Percentiles rank a stretch among this genome's conserved stretches.
These are phyloP conservation scores for Albula glossodonta DNA, from an alignment of 2,113 vertebrate species.

Conservation along the genomic window DNA sequence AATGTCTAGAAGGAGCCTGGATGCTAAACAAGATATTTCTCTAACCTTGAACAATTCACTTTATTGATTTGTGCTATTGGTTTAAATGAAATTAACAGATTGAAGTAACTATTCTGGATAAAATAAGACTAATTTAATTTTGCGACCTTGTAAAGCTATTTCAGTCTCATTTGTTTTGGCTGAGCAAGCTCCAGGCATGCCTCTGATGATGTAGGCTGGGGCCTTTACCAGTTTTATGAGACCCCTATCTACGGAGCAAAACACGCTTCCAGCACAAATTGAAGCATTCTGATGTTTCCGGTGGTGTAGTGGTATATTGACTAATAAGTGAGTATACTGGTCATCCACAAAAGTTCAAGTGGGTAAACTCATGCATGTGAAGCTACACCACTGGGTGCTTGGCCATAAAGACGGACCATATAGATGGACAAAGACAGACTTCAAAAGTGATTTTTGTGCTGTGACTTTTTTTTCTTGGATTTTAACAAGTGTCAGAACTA, in stretches of 20 bases:
- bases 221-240: neutral
- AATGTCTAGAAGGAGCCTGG: neutral
- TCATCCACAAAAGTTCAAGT: too few relatives aligned
- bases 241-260: neutral
- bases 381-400: too few relatives aligned
- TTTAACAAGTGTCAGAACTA: too few relatives aligned
- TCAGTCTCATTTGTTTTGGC: conserved; percentile 9
- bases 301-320: too few relatives aligned
- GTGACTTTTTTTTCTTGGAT: too few relatives aligned
- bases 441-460: too few relatives aligned
- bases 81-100: conserved; percentile 24
- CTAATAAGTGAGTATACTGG: too few relatives aligned
- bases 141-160: conserved; percentile 15
- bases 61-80: conserved; percentile 32
- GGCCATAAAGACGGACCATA: too few relatives aligned
- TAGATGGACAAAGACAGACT: too few relatives aligned
- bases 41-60: neutral
- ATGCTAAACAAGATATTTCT: neutral
- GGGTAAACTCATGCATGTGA: too few relatives aligned
- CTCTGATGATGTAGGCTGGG: neutral
- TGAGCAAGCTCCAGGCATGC: neutral
- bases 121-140: conserved; percentile 27
- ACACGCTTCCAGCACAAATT: neutral
- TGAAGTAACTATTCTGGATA: conserved; percentile 28
- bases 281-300: neutral